Evolutionary conservation across 2,113 vertebrate genomes (phyloP).

Genomic region (western clawed frog (Xenopus tropicalis)): DNA sequence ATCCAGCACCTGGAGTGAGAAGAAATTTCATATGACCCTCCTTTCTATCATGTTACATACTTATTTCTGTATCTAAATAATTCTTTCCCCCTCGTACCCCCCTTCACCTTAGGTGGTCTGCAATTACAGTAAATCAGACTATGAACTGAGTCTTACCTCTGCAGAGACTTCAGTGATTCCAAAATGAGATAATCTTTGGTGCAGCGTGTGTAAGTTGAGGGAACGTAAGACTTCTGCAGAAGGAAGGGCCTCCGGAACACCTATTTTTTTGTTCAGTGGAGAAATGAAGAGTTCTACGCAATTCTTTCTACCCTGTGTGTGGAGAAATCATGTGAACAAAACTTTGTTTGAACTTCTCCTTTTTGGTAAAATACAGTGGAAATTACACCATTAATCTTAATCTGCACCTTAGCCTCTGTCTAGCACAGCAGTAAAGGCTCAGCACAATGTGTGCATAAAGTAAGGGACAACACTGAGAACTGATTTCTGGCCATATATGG

Average conservation of each 20-base stretch:
- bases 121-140: background rate
- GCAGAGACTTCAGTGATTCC: conserved; percentile 85
- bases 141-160: conserved; percentile 73
- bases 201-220: conserved; percentile 81
- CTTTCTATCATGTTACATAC: too few relatives aligned
- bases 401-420: too few relatives aligned
- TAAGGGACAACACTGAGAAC: too few relatives aligned
- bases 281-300: conserved; percentile 90
- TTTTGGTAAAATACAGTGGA: conserved; percentile 2
- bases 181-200: conserved; percentile 80
- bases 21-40: too few relatives aligned
- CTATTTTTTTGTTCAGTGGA: conserved; percentile 69
- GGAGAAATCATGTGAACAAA: conserved; percentile 15
- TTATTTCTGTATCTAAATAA: too few relatives aligned
- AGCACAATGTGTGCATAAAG: too few relatives aligned
- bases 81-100: too few relatives aligned
- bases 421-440: too few relatives aligned
- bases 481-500: too few relatives aligned
- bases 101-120: background rate
- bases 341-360: conserved; percentile 18
- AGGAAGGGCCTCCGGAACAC: conserved; percentile 68
- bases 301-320: conserved; percentile 79
- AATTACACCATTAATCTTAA: conserved; percentile 7
- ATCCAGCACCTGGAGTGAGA: too few relatives aligned
- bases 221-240: conserved; percentile 88